Evolutionary conservation across 2,113 vertebrate species (phyloP).

Genomic region (Amblyornis subalaris): DNA sequence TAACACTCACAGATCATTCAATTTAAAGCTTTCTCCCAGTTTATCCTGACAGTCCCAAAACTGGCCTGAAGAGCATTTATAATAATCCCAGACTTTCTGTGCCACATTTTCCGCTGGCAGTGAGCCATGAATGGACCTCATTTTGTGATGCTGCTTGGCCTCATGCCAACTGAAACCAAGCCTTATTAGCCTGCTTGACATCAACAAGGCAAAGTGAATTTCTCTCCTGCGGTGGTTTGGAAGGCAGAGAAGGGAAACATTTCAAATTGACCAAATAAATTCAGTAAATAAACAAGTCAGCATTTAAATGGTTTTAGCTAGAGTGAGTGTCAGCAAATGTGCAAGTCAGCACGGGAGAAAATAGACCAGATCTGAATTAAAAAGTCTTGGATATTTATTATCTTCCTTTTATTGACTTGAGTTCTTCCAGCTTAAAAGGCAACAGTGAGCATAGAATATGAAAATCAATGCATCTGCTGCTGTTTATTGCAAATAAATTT

Average conservation of each 20-base stretch:
- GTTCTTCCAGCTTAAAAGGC: slow-evolving; percentile 61
- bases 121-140: neutral
- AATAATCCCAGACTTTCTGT: neutral
- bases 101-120: neutral
- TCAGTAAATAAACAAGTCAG: slow-evolving; percentile 47
- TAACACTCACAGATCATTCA: neutral
- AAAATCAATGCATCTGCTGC: slow-evolving; percentile 65
- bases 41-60: neutral
- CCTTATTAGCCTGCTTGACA: neutral
- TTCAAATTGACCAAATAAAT: slow-evolving; percentile 47
- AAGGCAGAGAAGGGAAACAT: slow-evolving; percentile 40
- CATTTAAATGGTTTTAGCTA: slow-evolving; percentile 53
- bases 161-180: neutral
- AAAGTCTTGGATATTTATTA: slow-evolving; percentile 56
- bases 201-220: slow-evolving; percentile 8
- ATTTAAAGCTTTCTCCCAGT: neutral
- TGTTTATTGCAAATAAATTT: slow-evolving; percentile 71
- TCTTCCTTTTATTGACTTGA: slow-evolving; percentile 45
- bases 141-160: neutral
- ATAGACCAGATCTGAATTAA: slow-evolving; percentile 54
- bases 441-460: slow-evolving; percentile 39
- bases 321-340: slow-evolving; percentile 39
- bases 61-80: neutral
- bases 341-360: slow-evolving; percentile 42
- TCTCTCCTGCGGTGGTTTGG: neutral